Evolutionary conservation across 2,888 invertebrate species (phyloP), one percentile per base, ranked within the genome.

Genomic region (Ischnura elegans): DNA sequence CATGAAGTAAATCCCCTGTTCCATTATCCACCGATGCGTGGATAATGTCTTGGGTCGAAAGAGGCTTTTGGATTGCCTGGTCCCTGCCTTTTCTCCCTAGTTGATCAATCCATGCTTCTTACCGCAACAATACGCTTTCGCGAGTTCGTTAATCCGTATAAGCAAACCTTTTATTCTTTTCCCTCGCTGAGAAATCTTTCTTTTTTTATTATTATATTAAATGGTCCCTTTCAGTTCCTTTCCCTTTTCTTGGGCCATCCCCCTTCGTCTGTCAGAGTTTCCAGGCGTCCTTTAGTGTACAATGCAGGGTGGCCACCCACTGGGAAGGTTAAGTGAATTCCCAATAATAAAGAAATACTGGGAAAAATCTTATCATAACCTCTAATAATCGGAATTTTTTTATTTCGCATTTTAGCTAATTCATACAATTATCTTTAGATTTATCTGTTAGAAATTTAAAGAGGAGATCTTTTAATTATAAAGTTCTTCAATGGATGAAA

Each of bases 121-220:
- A 19, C 76, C 76, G 13, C 76, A 76, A 76, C 76, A 76, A 76
- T 76, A 76, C 76, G 36, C 76, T 76, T 76, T 76, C 29, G 76
- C 76, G 36, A 76, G 76, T 76, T 76, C 76, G 76, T 76, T 76
- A 76, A 76, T 76, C 76, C 76, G 76, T 16, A 76, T 76, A 76
- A 76, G 76, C 76, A 76, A 76, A 36, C 76, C 76, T 25, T 25
- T 2, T 36, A 36, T 25, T 36, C 36, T 36, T 25, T 25, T 2
- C 16, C 36, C n/a, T 36, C 36, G 36, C 66, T 29, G 13, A 13
- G 36, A 76, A 76, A 76, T 4, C 1, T n/a, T n/a, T 36, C 61
- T 36, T 36, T 29, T 76, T 66, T 66, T 51, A 25, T 61, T 61
- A 61, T 76, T 76, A 13, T 76, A 76, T 36, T 36, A 76, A 36